These are phyloP conservation scores for Morone saxatilis DNA, from an alignment of 2,113 vertebrate genomes.

Conservation along the genomic window DNA sequence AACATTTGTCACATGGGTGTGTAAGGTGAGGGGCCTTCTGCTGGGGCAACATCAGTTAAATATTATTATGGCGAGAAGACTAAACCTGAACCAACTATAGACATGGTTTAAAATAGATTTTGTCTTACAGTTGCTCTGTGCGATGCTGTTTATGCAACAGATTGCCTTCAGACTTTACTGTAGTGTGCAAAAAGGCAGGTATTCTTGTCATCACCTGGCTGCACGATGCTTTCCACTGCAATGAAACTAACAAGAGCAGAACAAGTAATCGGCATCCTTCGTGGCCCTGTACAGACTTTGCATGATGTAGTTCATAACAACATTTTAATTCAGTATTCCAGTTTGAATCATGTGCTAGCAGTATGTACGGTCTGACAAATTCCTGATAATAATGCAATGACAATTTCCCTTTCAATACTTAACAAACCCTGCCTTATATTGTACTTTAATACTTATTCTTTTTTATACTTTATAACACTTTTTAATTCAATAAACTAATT, in stretches of 20 bases:
- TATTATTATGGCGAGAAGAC: slow-evolving; percentile 15
- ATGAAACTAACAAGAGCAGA: slow-evolving; percentile 26
- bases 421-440: background rate
- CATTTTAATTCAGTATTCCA: background rate
- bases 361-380: background rate
- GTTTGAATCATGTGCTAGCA: background rate
- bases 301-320: background rate
- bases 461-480: background rate
- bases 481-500: background rate
- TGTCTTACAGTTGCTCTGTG: slow-evolving; percentile 21
- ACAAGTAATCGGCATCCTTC: slow-evolving; percentile 14
- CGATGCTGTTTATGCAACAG: slow-evolving; percentile 52
- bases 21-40: slow-evolving; percentile 19
- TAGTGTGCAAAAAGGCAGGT: slow-evolving; percentile 25
- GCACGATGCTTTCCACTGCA: slow-evolving; percentile 28
- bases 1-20: slow-evolving; percentile 51
- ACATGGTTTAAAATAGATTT: slow-evolving; percentile 28
- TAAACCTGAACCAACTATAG: slow-evolving; percentile 14
- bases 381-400: background rate
- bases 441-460: background rate
- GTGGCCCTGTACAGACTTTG: background rate
- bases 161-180: slow-evolving; percentile 40
- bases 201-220: slow-evolving; percentile 62
- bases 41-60: slow-evolving; percentile 11
- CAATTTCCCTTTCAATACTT: background rate